Evolutionary conservation across 2,888 invertebrate genomes (phyloP), one percentile per base, ranked within the genome.

Genomic region (Stomorhina lunata): DNA sequence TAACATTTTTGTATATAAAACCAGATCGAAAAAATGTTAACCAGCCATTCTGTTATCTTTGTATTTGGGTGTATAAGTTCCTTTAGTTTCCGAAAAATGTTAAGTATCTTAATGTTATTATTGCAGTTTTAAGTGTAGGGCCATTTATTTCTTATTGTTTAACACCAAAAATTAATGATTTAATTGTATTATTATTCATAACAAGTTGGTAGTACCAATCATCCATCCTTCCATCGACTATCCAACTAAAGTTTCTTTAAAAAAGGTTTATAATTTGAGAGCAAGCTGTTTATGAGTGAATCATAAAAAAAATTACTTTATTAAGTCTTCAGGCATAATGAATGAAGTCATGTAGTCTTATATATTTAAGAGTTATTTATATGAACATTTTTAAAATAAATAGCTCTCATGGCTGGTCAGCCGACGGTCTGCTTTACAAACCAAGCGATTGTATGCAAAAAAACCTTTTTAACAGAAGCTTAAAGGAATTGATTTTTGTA

Each of bases 81-180:
- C n/a, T n/a, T n/a, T n/a, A n/a, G n/a, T 50, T 32, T 10, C 40
- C 12, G 12, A 50, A 50, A 27, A 73, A 63, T 73, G 43, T 22
- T 55, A 65, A 63, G 25, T 43, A 55, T 29, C 12, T 66, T 27
- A 43, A n/a, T n/a, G 45, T 2, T 17, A 9, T 20, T 20, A 45
- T 37, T 37, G 22, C 37, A n/a, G 27, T 40, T 61, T n/a, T n/a
- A 29, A 65, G 15, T 65, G 34, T 40, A 63, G 71, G 29, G 71
- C 27, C 65, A 79, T 57, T 71, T n/a, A n/a, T n/a, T 63, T 63
- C 65, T 53, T 63, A 63, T 78, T 78, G 17, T 68, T 78, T 71
- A 78, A 71, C 78, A 79, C 78, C 63, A 65, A 79, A 78, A 55
- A 55, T 73, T 73, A 81, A 81, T 76, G 69, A 68, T 73, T 68